Percentiles rank a stretch among this genome's conserved stretches.
These are phyloP conservation scores for Thomomys bottae DNA, from an alignment of 2,113 vertebrate genomes.

Conservation along the genomic window DNA sequence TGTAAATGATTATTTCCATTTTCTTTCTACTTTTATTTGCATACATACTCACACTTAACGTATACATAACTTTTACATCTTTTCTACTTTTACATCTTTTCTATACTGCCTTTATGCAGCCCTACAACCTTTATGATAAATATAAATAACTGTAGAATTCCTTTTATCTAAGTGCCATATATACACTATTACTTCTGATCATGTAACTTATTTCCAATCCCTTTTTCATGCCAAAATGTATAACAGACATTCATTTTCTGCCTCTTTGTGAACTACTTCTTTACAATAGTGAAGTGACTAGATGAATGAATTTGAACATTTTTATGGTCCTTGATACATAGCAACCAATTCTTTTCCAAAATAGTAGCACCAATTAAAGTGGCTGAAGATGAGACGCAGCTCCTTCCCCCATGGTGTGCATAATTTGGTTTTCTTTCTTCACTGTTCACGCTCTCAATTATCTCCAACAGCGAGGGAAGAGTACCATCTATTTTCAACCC, in stretches of 20 bases:
- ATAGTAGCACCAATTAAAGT: neutral
- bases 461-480: neutral
- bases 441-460: neutral
- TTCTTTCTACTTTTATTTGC: neutral
- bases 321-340: neutral
- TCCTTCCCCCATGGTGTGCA: neutral
- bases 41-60: neutral
- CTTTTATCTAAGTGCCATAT: neutral
- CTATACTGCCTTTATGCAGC: neutral
- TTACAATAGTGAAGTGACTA: neutral
- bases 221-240: neutral
- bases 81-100: neutral
- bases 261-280: neutral
- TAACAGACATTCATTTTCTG: neutral
- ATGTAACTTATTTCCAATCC: neutral
- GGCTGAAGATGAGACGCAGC: neutral
- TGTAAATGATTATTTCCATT: neutral
- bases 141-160: neutral
- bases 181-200: neutral
- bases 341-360: neutral
- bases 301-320: slow-evolving; percentile 4
- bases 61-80: neutral
- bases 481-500: neutral
- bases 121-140: neutral
- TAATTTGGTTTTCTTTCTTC: neutral